Evolutionary conservation across 2,888 invertebrate genomes (phyloP), one percentile per base, ranked within the genome.

Genomic region (Saturnia japonica): DNA sequence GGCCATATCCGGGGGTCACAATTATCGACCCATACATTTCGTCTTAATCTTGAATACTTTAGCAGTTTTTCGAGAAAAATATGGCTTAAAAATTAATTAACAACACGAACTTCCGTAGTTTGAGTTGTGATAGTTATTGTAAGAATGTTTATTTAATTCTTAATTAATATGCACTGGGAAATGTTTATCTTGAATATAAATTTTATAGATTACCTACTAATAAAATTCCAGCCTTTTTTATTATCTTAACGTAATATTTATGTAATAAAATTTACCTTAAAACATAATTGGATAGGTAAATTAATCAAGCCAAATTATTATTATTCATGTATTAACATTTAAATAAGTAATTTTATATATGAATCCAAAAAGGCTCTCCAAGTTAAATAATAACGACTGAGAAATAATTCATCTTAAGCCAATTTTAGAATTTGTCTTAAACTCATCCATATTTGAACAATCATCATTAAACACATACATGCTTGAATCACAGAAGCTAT

Each of bases 71-170:
- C 84, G 86, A 85, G 86, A 84, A 78, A 85, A 85, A 88, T 86
- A 87, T 87, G 83, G 83, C 83, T 83, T 81, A 78, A 86, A 12
- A 86, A 88, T 87, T 87, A 85, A 89, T 87, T 82, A 84, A 83
- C 82, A 84, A 83, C 77, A 78, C 71, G 78, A 80, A 82, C 82
- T 87, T 85, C 86, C 86, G 85, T 82, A 82, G 78, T 84, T 70
- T 19, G n/a, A 66, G 34, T 42, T 25, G 70, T 54, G 19, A 64
- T 42, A 70, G 12, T 34, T 66, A 42, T 70, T 66, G 66, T 70
- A 54, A 64, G 19, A 40, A 64, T 42, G 70, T 54, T 69, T 69
- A 66, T 70, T 67, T 70, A 64, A 70, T 54, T 40, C 25, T 25
- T 66, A 70, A 67, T 67, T 70, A 70, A 2, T 64, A 22, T 40